These are phyloP conservation scores for Eulimnadia texana DNA, from an alignment of 1,140 invertebrate genomes.

Conservation along the genomic window DNA sequence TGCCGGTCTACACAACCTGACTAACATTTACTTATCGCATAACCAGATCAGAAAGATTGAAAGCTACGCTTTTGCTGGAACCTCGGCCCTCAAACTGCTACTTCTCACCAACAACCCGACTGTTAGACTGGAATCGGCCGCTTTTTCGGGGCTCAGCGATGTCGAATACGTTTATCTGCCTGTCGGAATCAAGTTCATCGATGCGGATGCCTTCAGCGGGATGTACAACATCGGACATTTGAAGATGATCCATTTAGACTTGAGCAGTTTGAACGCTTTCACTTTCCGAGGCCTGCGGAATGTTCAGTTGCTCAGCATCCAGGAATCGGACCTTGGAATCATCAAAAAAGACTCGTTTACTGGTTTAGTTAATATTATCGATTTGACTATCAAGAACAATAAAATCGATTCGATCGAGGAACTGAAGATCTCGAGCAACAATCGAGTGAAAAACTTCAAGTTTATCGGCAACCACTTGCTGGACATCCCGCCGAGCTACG, in stretches of 20 bases:
- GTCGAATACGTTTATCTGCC: constrained; percentile 58
- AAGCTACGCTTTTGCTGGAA: constrained; percentile 63
- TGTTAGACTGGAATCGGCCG: constrained; percentile 48
- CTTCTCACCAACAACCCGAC: constrained; percentile 61
- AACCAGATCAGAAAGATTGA: constrained; percentile 64
- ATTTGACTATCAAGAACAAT: constrained; percentile 58
- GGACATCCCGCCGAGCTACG: constrained; percentile 47
- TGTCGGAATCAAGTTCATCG: constrained; percentile 30
- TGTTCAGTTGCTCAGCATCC: constrained; percentile 28
- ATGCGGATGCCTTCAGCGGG: constrained; percentile 53
- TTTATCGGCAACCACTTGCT: constrained; percentile 66
- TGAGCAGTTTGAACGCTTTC: constrained; percentile 45
- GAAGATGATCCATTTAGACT: constrained; percentile 65
- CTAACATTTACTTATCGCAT: constrained; percentile 52
- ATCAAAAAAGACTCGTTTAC: constrained; percentile 52
- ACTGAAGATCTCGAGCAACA: constrained; percentile 46
- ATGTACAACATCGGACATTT: constrained; percentile 57
- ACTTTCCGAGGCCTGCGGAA: constrained; percentile 60
- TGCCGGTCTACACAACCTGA: constrained; percentile 54
- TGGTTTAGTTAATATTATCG: constrained; percentile 47
- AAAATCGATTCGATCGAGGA: constrained; percentile 56
- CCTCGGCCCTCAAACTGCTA: constrained; percentile 57
- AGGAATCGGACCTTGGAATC: constrained; percentile 54
- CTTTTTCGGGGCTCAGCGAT: constrained; percentile 62
- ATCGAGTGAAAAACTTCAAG: constrained; percentile 47